Base-by-base conservation (phyloP, 2,113 vertebrate genomes). In the Polypterus bichir region DNA sequence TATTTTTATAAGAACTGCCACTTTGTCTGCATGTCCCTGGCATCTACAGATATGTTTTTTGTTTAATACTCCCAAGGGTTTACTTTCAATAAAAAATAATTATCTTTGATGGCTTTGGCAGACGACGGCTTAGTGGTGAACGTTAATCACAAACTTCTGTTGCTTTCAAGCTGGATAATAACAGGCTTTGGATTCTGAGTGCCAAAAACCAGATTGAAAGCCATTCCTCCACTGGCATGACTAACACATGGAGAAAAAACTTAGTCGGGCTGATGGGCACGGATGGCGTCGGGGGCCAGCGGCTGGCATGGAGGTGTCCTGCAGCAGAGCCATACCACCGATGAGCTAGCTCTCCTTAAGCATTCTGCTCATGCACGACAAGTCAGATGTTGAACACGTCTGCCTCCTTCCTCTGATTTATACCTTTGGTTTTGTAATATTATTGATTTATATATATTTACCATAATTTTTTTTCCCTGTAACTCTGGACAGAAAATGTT, bases 81-180 rank as follows among this genome's bases (percentile, higher is more conserved):
- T 74, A 64, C 74, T 79, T 70, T 72, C 64, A 75, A 77, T 80
- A 71, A 67, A 73, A 76, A 66, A 70, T 69, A 77, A 79, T 73
- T 64, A 69, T 64, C 56, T 52, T 66, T 57, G 69, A 75, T 70
- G 68, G 72, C 76, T 61, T 66, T 27, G 71, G 61, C 67, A 51
- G 63, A 59, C 66, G 66, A 72, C 79, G 79, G 78, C 73, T 70
- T 71, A 71, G 70, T 66, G 62, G 72, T 7, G 68, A 59, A 69
- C 65, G 59, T 66, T 79, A 79, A 81, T 82, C 73, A 72, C 72
- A 74, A 76, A 73, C 74, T 71, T 73, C 76, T 44, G 73, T 65
- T 70, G 67, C 72, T 71, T 69, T 66, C 48, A 70, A 75, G 78
- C 76, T 76, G 77, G 73, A 77, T 77, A 80, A 79, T 77, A 70